These are phyloP conservation scores for Hylaeus volcanicus DNA, from an alignment of 1,140 invertebrate species.

Conservation along the genomic window DNA sequence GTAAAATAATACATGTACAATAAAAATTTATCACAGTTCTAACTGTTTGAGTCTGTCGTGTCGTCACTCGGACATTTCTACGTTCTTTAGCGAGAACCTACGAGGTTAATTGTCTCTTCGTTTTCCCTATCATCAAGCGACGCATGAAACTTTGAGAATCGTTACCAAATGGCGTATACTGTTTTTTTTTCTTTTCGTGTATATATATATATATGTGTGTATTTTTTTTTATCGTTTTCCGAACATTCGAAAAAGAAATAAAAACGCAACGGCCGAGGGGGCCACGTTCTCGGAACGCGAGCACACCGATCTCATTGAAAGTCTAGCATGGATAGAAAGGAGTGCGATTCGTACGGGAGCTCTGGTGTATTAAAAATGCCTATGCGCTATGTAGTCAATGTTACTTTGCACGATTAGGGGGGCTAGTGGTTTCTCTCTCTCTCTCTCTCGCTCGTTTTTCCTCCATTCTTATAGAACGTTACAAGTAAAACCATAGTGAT, in stretches of 20 bases:
- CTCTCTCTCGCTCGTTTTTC: constrained; percentile 8
- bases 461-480: constrained; percentile 38
- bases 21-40: constrained; percentile 76
- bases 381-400: constrained; percentile 47
- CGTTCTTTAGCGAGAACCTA: constrained; percentile 37
- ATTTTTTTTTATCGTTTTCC: background rate
- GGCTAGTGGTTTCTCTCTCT: constrained; percentile 41
- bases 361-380: constrained; percentile 60
- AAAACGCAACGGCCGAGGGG: background rate
- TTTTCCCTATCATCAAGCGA: constrained; percentile 39
- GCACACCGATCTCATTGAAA: background rate
- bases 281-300: background rate
- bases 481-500: constrained; percentile 50
- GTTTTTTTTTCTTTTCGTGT: background rate
- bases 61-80: constrained; percentile 27
- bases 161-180: constrained; percentile 14
- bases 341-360: constrained; percentile 50
- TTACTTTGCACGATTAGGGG: constrained; percentile 44
- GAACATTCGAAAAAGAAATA: constrained; percentile 4
- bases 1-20: constrained; percentile 55
- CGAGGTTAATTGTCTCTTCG: constrained; percentile 14
- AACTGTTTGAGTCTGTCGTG: constrained; percentile 67
- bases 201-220: too few species aligned
- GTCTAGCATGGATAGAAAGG: constrained; percentile 21
- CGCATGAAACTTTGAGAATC: constrained; percentile 18